Conservation (phyloP, 2,797 vertebrate species). For the Sebastes trivittatus region DNA sequence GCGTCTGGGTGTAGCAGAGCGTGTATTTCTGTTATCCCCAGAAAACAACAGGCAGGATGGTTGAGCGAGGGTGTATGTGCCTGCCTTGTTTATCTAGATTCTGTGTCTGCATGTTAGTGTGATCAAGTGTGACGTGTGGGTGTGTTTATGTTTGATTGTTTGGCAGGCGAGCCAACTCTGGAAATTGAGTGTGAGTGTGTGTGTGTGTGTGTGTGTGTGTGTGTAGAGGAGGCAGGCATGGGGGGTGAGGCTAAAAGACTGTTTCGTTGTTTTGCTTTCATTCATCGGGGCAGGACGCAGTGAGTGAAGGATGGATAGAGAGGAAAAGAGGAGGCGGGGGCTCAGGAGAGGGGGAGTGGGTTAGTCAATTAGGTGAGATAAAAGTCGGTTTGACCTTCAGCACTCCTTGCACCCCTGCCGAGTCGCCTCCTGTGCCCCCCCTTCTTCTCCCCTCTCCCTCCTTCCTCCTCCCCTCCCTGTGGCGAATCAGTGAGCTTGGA, state of each 20-base stretch:
- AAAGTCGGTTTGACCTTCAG: constrained; percentile 97
- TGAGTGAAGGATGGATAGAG: constrained; percentile 53
- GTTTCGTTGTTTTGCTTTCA: constrained; percentile 66
- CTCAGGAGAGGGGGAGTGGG: constrained; percentile 74
- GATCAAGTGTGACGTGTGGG: constrained; percentile 73
- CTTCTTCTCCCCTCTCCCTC: constrained; percentile 35
- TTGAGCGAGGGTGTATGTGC: constrained; percentile 46
- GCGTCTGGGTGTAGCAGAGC: constrained; percentile 58
- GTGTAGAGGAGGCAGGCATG: neutral
- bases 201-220: constrained; percentile 9
- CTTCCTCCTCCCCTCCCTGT: constrained; percentile 69
- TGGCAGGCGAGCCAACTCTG: constrained; percentile 45
- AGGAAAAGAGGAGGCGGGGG: constrained; percentile 56
- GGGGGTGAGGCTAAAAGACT: constrained; percentile 62
- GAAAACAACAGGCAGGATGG: constrained; percentile 67
- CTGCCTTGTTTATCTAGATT: constrained; percentile 66
- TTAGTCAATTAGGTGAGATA: constrained; percentile 98
- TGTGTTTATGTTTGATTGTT: constrained; percentile 67
- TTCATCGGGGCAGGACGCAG: constrained; percentile 47
- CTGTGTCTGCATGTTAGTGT: constrained; percentile 64
- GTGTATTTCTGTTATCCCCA: constrained; percentile 63
- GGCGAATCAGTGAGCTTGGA: constrained; percentile 88
- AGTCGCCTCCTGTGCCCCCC: constrained; percentile 78
- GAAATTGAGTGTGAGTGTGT: constrained; percentile 31
- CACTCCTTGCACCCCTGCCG: constrained; percentile 82